phyloP scores from a whole-genome alignment of 30 jellyfish, hydroid and myxozoan species.

The Aurelia coerulea region DNA sequence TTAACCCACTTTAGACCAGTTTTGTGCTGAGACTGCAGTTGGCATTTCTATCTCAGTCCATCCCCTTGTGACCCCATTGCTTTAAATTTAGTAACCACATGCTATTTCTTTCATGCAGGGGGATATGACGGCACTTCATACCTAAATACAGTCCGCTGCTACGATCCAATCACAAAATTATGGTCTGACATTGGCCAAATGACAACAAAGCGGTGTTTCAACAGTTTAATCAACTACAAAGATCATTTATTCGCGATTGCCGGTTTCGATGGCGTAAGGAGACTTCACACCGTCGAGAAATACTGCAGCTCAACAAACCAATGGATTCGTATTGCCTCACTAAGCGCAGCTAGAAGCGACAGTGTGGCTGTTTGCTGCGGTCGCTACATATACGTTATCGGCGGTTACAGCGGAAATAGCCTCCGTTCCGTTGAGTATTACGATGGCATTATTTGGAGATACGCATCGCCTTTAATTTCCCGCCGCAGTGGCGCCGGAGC shows the following conservation, averaged over 20 bases:
- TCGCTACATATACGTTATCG: slow-evolving; percentile 69
- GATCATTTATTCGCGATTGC: slow-evolving; percentile 76
- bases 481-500: slow-evolving; percentile 94
- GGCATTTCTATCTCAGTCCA: too few species aligned
- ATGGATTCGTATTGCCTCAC: slow-evolving; percentile 76
- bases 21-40: too few species aligned
- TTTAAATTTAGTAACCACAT: neutral
- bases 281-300: slow-evolving; percentile 74
- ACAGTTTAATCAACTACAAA: slow-evolving; percentile 46
- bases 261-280: slow-evolving; percentile 82
- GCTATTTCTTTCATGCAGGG: slow-evolving; percentile 41
- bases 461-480: slow-evolving; percentile 61
- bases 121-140: slow-evolving; percentile 87
- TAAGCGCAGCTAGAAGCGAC: slow-evolving; percentile 86
- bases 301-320: slow-evolving; percentile 57
- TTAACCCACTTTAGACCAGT: too few species aligned
- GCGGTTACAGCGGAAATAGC: slow-evolving; percentile 85
- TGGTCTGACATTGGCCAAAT: slow-evolving; percentile 83
- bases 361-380: slow-evolving; percentile 72
- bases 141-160: slow-evolving; percentile 70
- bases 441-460: slow-evolving; percentile 73
- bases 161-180: slow-evolving; percentile 47
- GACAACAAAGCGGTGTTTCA: slow-evolving; percentile 80
- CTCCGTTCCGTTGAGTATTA: slow-evolving; percentile 80
- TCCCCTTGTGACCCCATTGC: neutral